Conservation (phyloP, 1,140 invertebrate genomes). For the Microplitis mediator region DNA sequence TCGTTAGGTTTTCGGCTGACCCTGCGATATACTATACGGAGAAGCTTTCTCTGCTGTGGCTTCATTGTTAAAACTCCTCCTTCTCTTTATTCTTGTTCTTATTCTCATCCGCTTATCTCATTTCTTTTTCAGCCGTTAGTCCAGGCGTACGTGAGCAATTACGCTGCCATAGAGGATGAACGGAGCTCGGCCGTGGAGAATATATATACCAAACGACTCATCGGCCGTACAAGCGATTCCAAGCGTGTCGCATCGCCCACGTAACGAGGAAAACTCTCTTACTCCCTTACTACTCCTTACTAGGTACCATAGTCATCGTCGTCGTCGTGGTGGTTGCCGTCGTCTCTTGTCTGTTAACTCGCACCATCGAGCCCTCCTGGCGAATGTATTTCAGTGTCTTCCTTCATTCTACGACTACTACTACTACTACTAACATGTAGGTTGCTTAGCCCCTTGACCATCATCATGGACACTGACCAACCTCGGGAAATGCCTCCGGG, state of each 20-base stretch:
- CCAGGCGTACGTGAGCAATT: constrained; percentile 51
- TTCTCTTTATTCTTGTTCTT: constrained; percentile 23
- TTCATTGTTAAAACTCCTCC: constrained; percentile 39
- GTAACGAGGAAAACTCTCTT: constrained; percentile 19
- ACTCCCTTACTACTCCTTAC: neutral
- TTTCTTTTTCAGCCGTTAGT: constrained; percentile 20
- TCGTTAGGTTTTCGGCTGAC: constrained; percentile 53
- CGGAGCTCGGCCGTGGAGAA: constrained; percentile 1
- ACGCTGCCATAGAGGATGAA: constrained; percentile 36
- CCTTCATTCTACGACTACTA: too few relatives aligned
- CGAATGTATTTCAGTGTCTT: too few relatives aligned
- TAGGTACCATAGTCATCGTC: neutral
- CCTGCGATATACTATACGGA: constrained; percentile 41
- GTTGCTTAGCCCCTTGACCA: neutral
- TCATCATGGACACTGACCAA: constrained; percentile 5
- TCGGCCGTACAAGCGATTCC: constrained; percentile 22
- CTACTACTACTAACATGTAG: too few relatives aligned
- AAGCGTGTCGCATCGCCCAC: constrained; percentile 30
- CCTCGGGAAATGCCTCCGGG: constrained; percentile 22
- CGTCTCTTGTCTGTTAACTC: neutral
- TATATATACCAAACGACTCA: constrained; percentile 12
- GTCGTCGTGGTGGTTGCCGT: neutral
- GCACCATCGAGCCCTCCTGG: too few relatives aligned
- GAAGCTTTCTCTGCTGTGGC: neutral
- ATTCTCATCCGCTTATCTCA: constrained; percentile 33